Conservation (phyloP, 1,140 invertebrate species). For the Nymphalis io region DNA sequence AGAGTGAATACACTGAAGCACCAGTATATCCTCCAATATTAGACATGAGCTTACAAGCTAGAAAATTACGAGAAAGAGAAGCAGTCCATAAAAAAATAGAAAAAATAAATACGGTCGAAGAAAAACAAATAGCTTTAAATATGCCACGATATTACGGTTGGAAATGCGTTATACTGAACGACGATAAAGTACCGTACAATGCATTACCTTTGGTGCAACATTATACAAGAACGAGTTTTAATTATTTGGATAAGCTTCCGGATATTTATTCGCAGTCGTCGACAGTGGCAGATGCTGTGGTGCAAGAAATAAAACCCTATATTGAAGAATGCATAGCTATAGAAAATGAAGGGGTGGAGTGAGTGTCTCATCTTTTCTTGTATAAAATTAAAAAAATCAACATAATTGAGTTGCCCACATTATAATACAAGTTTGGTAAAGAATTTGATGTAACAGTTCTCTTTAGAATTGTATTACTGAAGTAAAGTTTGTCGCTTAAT, state of each 20-base stretch:
- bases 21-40: conserved; percentile 84
- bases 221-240: conserved; percentile 86
- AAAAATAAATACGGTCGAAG: conserved; percentile 86
- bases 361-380: conserved; percentile 47
- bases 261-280: conserved; percentile 79
- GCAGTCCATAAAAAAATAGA: conserved; percentile 83
- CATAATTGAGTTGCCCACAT: no score
- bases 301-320: conserved; percentile 77
- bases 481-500: no score
- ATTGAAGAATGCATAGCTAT: conserved; percentile 83
- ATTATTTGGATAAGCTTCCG: conserved; percentile 79
- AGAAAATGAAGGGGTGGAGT: conserved; percentile 81
- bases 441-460: no score
- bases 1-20: conserved; percentile 70
- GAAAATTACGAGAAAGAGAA: conserved; percentile 66
- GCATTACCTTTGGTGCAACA: conserved; percentile 84
- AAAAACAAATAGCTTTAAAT: conserved; percentile 90
- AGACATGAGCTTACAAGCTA: conserved; percentile 76
- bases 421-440: no score
- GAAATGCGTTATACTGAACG: conserved; percentile 82
- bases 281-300: conserved; percentile 70
- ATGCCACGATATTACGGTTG: conserved; percentile 91
- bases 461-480: no score
- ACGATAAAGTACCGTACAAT: conserved; percentile 84
- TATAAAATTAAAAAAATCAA: conserved; percentile 12